Evolutionary conservation across 2,797 vertebrate species (phyloP).

Genomic region (Eremophila alpestris): DNA sequence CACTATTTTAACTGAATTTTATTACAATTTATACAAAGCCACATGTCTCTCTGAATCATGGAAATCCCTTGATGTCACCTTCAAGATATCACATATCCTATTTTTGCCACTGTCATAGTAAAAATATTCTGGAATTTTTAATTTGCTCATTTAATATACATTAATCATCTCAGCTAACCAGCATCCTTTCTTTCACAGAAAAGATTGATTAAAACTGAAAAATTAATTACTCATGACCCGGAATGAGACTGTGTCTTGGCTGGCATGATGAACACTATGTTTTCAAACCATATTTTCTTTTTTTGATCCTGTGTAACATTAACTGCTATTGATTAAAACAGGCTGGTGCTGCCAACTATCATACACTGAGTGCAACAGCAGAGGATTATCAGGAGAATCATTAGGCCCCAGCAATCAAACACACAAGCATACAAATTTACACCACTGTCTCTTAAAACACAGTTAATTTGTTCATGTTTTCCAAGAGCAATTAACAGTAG

Average conservation of each 20-base stretch:
- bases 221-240: conserved; percentile 43
- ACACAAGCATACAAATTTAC: conserved; percentile 27
- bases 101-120: not conserved
- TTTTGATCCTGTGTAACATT: not conserved
- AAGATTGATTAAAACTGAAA: conserved; percentile 55
- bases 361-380: not conserved
- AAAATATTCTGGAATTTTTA: not conserved
- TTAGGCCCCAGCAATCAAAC: not conserved
- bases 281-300: conserved; percentile 10
- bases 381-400: not conserved
- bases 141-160: not conserved
- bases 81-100: not conserved
- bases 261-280: conserved; percentile 19
- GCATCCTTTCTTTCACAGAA: conserved; percentile 9
- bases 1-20: not conserved
- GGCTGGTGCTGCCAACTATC: not conserved
- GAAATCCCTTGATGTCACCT: not conserved
- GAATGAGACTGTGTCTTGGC: not conserved
- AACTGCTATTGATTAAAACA: conserved; percentile 15
- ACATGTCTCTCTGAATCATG: not conserved
- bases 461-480: conserved; percentile 70
- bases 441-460: conserved; percentile 49
- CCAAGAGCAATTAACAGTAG: conserved; percentile 73
- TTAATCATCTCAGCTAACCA: conserved; percentile 23
- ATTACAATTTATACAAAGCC: not conserved